Evolutionary conservation across 2,797 vertebrate genomes (phyloP).

Genomic region (Sciurus vulgaris): DNA sequence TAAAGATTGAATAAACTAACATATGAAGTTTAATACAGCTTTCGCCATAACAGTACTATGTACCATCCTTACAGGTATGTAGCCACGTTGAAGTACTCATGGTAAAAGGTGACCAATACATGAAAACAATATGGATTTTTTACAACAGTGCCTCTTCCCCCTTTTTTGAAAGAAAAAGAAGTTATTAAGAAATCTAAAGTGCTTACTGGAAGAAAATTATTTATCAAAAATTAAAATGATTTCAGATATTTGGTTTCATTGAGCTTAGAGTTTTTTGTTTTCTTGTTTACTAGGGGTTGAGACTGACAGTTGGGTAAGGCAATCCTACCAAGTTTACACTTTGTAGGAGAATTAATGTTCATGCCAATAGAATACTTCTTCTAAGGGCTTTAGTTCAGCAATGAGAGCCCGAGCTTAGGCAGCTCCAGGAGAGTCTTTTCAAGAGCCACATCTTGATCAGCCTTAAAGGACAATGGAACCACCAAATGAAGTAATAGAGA

Average conservation of each 20-base stretch:
- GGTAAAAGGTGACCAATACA: not conserved
- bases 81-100: not conserved
- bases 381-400: conserved; percentile 27
- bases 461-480: not conserved
- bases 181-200: conserved; percentile 35
- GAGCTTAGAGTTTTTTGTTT: not conserved
- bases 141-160: not conserved
- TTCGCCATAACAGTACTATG: not conserved
- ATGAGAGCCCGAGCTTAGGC: not conserved
- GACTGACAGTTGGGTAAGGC: not conserved
- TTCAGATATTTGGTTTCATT: not conserved
- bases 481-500: not conserved
- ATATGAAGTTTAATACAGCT: not conserved
- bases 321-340: not conserved
- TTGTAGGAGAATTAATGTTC: not conserved
- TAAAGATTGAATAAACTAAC: not conserved
- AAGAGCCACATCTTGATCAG: not conserved
- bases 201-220: not conserved
- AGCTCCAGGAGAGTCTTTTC: not conserved
- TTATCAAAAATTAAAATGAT: conserved; percentile 7
- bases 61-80: not conserved
- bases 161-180: not conserved
- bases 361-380: conserved; percentile 7
- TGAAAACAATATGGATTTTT: not conserved
- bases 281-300: conserved; percentile 35